Percentiles rank a stretch among this genome's conserved stretches.
Conservation (phyloP, 2,797 vertebrate genomes). For the Notolabrus celidotus region DNA sequence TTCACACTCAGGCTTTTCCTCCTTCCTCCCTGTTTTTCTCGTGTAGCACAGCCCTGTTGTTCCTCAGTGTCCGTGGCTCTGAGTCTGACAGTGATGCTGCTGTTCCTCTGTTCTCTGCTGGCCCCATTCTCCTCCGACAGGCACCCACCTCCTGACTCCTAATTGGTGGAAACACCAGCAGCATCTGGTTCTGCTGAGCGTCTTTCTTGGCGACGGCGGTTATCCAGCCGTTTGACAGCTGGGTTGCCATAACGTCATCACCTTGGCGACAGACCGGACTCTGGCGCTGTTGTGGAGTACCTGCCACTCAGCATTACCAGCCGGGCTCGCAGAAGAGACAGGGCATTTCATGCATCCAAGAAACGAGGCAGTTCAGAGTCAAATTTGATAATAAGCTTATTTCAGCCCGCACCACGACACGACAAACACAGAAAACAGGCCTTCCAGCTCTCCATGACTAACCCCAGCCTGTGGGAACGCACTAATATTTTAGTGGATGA, state of each 20-base stretch:
- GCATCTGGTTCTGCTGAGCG: constrained; percentile 76
- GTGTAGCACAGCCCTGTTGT: constrained; percentile 60
- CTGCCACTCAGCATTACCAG: constrained; percentile 85
- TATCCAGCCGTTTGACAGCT: constrained; percentile 72
- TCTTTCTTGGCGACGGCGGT: constrained; percentile 65
- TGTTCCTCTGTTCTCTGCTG: constrained; percentile 64
- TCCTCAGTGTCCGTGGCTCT: constrained; percentile 58
- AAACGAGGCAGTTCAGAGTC: constrained; percentile 80
- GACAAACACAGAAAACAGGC: constrained; percentile 45
- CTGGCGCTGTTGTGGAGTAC: constrained; percentile 75
- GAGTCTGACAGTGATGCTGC: constrained; percentile 74
- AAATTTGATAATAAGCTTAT: constrained; percentile 86
- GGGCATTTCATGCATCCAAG: constrained; percentile 80
- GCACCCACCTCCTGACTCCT: constrained; percentile 67
- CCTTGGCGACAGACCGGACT: constrained; percentile 74
- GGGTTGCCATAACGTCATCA: constrained; percentile 80
- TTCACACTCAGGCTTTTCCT: constrained; percentile 40
- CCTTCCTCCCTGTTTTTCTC: constrained; percentile 29
- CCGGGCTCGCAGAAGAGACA: constrained; percentile 76
- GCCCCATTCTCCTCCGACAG: constrained; percentile 56
- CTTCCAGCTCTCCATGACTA: constrained; percentile 61
- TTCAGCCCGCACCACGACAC: constrained; percentile 62
- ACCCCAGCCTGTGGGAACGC: constrained; percentile 65
- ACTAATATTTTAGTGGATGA: constrained; percentile 76
- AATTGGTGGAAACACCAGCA: constrained; percentile 82